phyloP scores from a whole-genome alignment of 2,797 vertebrate genomes.

The Huso huso region DNA sequence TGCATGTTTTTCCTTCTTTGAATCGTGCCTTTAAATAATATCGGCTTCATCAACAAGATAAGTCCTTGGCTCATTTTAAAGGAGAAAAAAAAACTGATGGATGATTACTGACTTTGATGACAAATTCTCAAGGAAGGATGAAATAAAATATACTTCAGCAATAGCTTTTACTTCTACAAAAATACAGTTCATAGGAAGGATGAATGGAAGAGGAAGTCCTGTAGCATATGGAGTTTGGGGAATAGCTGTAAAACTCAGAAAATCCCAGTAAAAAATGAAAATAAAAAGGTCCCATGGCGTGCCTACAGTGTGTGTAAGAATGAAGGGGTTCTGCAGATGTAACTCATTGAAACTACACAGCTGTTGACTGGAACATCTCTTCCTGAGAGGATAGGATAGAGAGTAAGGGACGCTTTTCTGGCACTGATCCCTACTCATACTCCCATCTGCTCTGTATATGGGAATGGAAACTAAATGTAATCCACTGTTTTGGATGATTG shows the following conservation, averaged over 20 bases:
- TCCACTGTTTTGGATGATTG: too few relatives aligned
- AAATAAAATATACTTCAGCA: neutral
- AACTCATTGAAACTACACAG: neutral
- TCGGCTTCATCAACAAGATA: too few relatives aligned
- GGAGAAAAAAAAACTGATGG: too few relatives aligned
- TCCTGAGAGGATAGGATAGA: conserved; percentile 38
- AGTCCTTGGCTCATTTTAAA: too few relatives aligned
- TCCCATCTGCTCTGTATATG: conserved; percentile 12
- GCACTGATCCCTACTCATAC: conserved; percentile 14
- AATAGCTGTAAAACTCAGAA: neutral
- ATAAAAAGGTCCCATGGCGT: too few relatives aligned
- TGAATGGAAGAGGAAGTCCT: neutral
- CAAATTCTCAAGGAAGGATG: neutral
- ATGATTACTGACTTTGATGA: too few relatives aligned
- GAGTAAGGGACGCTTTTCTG: conserved; percentile 31
- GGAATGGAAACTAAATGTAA: neutral
- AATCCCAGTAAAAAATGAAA: too few relatives aligned
- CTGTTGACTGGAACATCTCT: conserved; percentile 31
- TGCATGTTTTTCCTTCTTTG: too few relatives aligned
- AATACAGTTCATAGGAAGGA: neutral
- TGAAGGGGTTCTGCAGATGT: too few relatives aligned
- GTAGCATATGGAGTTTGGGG: neutral
- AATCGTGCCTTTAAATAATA: too few relatives aligned
- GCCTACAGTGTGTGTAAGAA: too few relatives aligned
- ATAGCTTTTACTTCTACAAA: neutral